Evolutionary conservation across 2,888 invertebrate genomes (phyloP).

Genomic region (Drosophila mercatorum): DNA sequence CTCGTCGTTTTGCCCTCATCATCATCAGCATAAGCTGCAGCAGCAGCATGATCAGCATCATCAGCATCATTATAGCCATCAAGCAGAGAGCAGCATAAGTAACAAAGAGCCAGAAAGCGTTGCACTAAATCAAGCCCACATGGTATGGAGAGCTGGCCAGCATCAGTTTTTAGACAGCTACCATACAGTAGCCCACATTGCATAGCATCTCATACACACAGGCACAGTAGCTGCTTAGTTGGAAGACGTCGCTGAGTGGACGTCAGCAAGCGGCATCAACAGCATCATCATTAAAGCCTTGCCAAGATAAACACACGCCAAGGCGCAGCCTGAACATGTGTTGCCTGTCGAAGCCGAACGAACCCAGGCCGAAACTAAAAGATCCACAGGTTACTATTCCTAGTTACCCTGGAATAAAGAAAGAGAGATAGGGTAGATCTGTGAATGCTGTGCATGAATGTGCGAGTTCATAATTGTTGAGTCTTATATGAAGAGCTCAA

Average conservation of each 20-base stretch:
- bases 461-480: no score
- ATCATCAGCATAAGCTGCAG: conserved; percentile 17
- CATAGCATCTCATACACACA: conserved; percentile 4
- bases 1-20: conserved; percentile 39
- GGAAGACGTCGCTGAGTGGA: conserved; percentile 47
- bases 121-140: conserved; percentile 75
- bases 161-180: conserved; percentile 65
- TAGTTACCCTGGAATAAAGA: conserved; percentile 27
- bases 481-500: no score
- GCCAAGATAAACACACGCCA: conserved; percentile 71
- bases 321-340: conserved; percentile 72
- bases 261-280: conserved; percentile 52
- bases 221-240: conserved; percentile 36
- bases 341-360: conserved; percentile 61
- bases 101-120: conserved; percentile 52
- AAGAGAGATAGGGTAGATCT: neutral
- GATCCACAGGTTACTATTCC: conserved; percentile 49
- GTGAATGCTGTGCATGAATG: no score
- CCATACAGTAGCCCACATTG: conserved; percentile 61
- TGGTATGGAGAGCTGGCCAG: conserved; percentile 51
- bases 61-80: conserved; percentile 34
- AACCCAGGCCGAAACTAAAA: conserved; percentile 38
- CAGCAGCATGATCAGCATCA: conserved; percentile 9
- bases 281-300: conserved; percentile 67
- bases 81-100: conserved; percentile 22